These are phyloP conservation scores for Redunca redunca DNA, from an alignment of 2,113 vertebrate genomes.

Conservation along the genomic window DNA sequence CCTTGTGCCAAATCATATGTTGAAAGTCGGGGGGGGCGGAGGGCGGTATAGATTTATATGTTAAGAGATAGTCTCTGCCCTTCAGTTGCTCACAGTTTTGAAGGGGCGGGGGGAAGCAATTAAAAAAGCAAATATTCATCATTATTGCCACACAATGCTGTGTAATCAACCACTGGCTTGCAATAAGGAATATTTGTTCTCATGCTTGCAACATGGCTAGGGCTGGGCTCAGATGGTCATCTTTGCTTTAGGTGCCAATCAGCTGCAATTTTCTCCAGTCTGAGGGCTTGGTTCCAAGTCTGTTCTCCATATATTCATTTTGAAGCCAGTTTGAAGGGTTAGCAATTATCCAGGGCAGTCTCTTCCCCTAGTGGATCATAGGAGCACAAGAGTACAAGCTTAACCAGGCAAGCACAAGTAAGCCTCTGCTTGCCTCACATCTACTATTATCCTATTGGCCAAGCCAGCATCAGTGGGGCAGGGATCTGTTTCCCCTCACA, in stretches of 20 bases:
- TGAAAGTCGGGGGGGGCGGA: accelerated
- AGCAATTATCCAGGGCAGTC: background rate
- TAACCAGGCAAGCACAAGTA: too few relatives aligned
- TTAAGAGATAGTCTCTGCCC: background rate
- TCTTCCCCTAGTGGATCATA: background rate
- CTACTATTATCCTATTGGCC: background rate
- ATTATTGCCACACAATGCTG: background rate
- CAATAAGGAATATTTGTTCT: background rate
- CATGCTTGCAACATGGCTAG: background rate
- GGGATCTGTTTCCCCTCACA: background rate
- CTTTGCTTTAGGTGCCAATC: background rate
- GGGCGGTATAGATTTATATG: background rate
- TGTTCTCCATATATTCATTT: background rate
- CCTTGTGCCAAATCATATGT: background rate
- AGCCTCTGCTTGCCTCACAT: background rate
- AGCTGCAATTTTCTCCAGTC: background rate
- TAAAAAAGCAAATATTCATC: background rate
- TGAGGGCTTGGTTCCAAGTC: background rate
- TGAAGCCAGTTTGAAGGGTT: background rate
- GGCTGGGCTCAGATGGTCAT: background rate
- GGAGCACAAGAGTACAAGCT: background rate
- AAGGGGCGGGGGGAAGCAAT: background rate
- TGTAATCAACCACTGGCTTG: background rate
- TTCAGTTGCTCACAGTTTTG: background rate
- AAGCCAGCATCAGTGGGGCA: background rate